Base-by-base conservation (phyloP, 2,888 invertebrate species). In the Melitaea athalia region DNA sequence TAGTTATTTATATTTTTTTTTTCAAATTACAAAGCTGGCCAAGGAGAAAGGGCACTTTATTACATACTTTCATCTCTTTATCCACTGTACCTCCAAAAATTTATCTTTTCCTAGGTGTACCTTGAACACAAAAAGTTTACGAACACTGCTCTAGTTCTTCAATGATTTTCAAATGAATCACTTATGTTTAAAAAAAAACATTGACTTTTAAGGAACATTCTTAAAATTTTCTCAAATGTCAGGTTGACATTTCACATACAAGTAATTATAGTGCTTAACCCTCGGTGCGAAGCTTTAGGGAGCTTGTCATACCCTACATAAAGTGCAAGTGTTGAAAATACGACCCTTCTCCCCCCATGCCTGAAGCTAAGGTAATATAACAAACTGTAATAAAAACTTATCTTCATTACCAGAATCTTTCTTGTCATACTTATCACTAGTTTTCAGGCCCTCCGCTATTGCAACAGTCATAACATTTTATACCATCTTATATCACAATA, bases 341-440 rank as follows among this genome's bases (percentile, higher is more conserved):
- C 8, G n/a, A 47, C 61, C 59, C 74, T 75, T 75, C 73, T 74
- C 70, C 67, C 66, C 70, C 70, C 66, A 65, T 74, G 60, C 75
- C 70, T 71, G 69, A 55, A 75, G 74, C 74, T 71, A 64, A 79
- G 78, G 80, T 81, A 81, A 79, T 79, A 78, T 80, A 81, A 80
- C 81, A 80, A 79, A 81, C 78, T 80, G 80, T 81, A 86, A 87
- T 87, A 87, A 85, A 81, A 85, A 86, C 84, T 86, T 87, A 87
- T 87, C 87, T 86, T 81, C 85, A 85, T 87, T 79, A 81, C 77
- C 79, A 10, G 57, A 7, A 78, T 63, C 50, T 50, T 63, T 50
- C 52, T 31, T 55, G 43, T 38, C 63, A 24, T 50, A 60, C 55
- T 49, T 68, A 68, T 68, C 63, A 53, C 52, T 43, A 60, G 33